Evolutionary conservation across 2,888 invertebrate species (phyloP), one percentile per base, ranked within the genome.

Genomic region (Heliconius aoede): DNA sequence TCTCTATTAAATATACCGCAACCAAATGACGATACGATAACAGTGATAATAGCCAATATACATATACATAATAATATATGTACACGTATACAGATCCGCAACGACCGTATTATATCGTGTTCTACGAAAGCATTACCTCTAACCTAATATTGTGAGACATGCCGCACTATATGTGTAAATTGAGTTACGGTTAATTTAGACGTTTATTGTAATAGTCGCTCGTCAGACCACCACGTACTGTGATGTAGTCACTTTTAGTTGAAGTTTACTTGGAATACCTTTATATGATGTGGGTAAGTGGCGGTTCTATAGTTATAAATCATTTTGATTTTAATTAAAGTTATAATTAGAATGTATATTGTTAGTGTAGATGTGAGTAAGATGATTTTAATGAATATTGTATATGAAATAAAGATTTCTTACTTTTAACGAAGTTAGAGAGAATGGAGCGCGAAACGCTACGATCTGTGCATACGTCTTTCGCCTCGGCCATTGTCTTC

Each of bases 141-240:
- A 62, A 69, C 61, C 46, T 69, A 69, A 75, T 69, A 69, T 28
- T 26, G 40, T 62, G 51, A 62, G 71, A 71, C 62, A 51, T 71
- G n/a, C 55, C 75, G 71, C 24, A 30, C 51, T 24, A 51, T 51
- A 60, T 60, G 30, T 32, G 60, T 55, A 64, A 75, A 75, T 75
- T 51, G 32, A 24, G 69, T 75, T 71, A 69, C 69, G 40, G 61
- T 13, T 75, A 71, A 71, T 64, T 75, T 62, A 62, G 51, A 62
- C 69, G 46, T 62, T 64, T 68, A 26, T 30, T 55, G 51, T 68
- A 75, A 55, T 75, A 71, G 62, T 69, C n/a, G 40, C 62, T 55
- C 51, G 51, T 32, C 61, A 62, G 75, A 75, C 62, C n/a, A n/a
- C 51, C 21, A 8, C 67, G 18, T 24, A 4, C n/a, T 46, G 28